phyloP scores from a whole-genome alignment of 2,797 vertebrate species.

The Heterohyrax brucei region DNA sequence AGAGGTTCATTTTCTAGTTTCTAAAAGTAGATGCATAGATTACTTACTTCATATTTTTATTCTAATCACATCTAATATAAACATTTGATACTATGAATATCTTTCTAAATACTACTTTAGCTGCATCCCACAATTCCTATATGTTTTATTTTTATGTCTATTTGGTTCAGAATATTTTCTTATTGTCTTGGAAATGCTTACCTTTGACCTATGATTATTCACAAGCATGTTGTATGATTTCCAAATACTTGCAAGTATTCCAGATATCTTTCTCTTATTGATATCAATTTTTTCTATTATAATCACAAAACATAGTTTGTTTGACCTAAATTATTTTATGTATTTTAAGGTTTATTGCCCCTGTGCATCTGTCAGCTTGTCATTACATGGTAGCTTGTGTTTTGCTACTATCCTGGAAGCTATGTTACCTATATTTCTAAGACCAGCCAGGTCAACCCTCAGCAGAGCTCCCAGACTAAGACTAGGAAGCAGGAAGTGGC shows the following conservation, averaged over 20 bases:
- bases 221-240: not conserved
- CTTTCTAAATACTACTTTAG: not conserved
- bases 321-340: not conserved
- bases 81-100: conserved; percentile 28
- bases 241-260: not conserved
- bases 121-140: not conserved
- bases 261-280: not conserved
- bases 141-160: conserved; percentile 9
- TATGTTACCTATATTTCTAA: no score
- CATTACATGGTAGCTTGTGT: no score
- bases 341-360: not conserved
- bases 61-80: conserved; percentile 13
- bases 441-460: no score
- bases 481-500: no score
- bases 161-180: conserved; percentile 7
- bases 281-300: not conserved
- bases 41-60: conserved; percentile 24
- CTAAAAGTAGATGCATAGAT: not conserved
- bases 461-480: no score
- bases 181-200: not conserved
- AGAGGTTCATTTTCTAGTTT: not conserved
- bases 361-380: no score
- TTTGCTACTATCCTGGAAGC: no score
- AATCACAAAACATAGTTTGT: not conserved
- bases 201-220: not conserved